Evolutionary conservation across 2,888 invertebrate species (phyloP), one percentile per base, ranked within the genome.

Genomic region (Crossocerus cetratus): DNA sequence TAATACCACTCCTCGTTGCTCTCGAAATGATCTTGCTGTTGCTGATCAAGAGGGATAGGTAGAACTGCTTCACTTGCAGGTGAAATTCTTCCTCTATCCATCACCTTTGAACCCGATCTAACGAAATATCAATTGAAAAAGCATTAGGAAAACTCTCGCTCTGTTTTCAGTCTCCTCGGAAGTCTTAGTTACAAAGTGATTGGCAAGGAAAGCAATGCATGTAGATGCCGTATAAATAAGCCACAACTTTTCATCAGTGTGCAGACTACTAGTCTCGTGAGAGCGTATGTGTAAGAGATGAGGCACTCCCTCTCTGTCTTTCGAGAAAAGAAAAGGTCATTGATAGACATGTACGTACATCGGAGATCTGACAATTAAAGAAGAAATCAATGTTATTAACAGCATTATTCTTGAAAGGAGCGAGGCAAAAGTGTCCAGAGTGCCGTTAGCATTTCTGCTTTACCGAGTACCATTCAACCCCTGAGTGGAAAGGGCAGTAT

Each of bases 91-190:
- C 92, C 93, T 69, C 93, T 89, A 81, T 94, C 93, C 90, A 94
- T 92, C n/a, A 94, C 93, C 90, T 95, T 94, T 8, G 93, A 93
- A 22, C 93, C 93, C 23, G 93, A 93, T 91, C 94, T 91, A 90
- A 87, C 22, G 53, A 44, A 72, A 23, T 42, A 11, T 60, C 16
- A 13, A 32, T 3, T 53, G 56, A 21, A 22, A 20, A 22, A 60
- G 45, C 56, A 61, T 70, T 64, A 58, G 0, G 13, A 14, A 14
- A 49, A 43, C 5, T n/a, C 32, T 32, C 32, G 11, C 32, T 32
- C 32, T 32, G 32, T 32, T 32, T 32, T 32, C 32, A 32, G 32
- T 32, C 3, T 32, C 32, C 8, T 32, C 11, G 32, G 0, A 32
- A 32, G 11, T 45, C 56, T 64, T 14, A 57, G 53, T 69, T 45